Conservation (phyloP, 2,113 vertebrate genomes). For the Lycocorax pyrrhopterus region DNA sequence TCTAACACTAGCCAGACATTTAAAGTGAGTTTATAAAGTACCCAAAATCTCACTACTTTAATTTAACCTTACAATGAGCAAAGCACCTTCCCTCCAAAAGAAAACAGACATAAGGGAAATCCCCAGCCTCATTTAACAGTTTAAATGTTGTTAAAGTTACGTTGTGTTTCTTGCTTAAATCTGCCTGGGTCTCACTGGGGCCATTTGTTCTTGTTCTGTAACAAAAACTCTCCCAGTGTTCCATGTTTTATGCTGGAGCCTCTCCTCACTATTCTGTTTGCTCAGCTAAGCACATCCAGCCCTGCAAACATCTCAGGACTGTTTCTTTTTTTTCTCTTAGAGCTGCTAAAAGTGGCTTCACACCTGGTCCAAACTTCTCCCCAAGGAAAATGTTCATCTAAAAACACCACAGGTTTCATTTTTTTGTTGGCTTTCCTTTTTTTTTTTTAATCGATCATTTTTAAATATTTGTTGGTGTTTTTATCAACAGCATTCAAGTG, state of each 20-base stretch:
- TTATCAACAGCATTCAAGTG: not conserved
- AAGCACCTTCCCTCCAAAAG: not conserved
- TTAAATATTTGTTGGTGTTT: not conserved
- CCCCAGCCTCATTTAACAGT: not conserved
- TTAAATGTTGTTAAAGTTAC: not conserved
- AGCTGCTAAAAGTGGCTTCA: not conserved
- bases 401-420: not conserved
- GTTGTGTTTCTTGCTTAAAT: not conserved
- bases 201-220: not conserved
- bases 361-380: not conserved
- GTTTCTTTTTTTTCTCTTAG: not conserved
- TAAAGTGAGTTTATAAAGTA: not conserved
- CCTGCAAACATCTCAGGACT: not conserved
- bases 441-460: not conserved
- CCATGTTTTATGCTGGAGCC: not conserved
- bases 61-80: not conserved
- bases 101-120: not conserved
- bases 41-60: not conserved
- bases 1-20: not conserved
- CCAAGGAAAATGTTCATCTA: not conserved
- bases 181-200: not conserved
- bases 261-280: not conserved
- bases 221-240: not conserved
- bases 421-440: not conserved
- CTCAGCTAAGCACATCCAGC: not conserved